Percentiles rank a stretch among this genome's conserved stretches.
Evolutionary conservation across 2,888 invertebrate genomes (phyloP).

Genomic region (Axea sp.): DNA sequence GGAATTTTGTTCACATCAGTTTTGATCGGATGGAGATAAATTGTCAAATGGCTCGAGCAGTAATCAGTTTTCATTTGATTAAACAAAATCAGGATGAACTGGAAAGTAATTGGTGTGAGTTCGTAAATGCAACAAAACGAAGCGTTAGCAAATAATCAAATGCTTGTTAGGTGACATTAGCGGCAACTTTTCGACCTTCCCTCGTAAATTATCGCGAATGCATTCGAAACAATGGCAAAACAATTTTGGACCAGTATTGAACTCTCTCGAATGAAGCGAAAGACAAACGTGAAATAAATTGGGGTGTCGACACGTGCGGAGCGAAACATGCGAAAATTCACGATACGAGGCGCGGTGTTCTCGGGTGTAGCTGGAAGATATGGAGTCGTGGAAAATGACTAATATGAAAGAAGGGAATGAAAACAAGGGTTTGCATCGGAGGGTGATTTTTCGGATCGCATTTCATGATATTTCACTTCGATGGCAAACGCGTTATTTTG

Average conservation of each 20-base stretch:
- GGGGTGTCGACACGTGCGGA: constrained; percentile 16
- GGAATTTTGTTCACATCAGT: too few species aligned
- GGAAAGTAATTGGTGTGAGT: constrained; percentile 16
- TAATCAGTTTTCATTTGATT: constrained; percentile 5
- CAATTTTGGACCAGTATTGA: constrained; percentile 35
- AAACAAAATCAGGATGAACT: constrained; percentile 4
- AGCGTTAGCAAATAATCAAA: constrained; percentile 42
- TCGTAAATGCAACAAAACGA: constrained; percentile 3
- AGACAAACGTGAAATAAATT: constrained; percentile 41
- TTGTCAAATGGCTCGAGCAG: constrained; percentile 1
- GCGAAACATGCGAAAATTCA: constrained; percentile 22
- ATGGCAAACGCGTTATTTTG: constrained; percentile 7
- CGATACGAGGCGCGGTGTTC: neutral
- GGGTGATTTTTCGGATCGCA: constrained; percentile 36
- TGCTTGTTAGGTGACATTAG: constrained; percentile 55
- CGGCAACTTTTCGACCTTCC: constrained; percentile 25
- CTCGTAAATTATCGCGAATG: constrained; percentile 40
- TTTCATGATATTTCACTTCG: constrained; percentile 25
- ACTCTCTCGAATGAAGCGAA: constrained; percentile 21
- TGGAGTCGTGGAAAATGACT: constrained; percentile 41
- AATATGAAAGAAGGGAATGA: constrained; percentile 31
- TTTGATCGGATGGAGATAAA: too few species aligned
- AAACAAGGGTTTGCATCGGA: constrained; percentile 20
- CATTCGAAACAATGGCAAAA: constrained; percentile 51
- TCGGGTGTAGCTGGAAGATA: constrained; percentile 8